Percentiles rank a stretch among this genome's conserved stretches.
These are phyloP conservation scores for Cistogaster globosa DNA, from an alignment of 2,888 invertebrate species.

Conservation along the genomic window DNA sequence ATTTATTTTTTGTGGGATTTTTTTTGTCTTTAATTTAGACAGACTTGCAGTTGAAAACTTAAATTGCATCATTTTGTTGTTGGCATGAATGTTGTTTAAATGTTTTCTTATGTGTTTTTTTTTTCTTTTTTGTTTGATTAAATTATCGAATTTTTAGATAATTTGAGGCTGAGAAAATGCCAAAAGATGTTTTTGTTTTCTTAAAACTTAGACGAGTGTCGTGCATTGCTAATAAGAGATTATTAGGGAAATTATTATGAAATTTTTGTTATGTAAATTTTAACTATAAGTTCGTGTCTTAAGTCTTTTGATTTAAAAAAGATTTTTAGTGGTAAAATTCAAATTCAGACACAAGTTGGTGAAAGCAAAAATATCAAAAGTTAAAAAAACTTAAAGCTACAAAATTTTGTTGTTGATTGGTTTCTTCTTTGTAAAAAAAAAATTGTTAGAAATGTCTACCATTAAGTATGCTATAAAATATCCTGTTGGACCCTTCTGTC, in stretches of 20 bases:
- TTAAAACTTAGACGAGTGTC: not conserved
- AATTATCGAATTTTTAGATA: constrained; percentile 11
- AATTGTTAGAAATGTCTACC: too few species aligned
- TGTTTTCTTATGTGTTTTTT: constrained; percentile 11
- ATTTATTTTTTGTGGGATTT: not conserved
- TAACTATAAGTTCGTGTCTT: constrained; percentile 77
- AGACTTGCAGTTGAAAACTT: constrained; percentile 66
- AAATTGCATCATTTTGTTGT: constrained; percentile 53
- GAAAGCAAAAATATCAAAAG: too few species aligned
- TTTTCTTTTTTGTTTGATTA: constrained; percentile 20
- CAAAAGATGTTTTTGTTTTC: constrained; percentile 14
- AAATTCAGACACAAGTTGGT: too few species aligned
- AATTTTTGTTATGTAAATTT: constrained; percentile 22
- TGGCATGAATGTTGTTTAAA: constrained; percentile 49
- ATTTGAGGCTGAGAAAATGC: constrained; percentile 24
- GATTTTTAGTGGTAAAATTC: constrained; percentile 58
- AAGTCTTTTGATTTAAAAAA: constrained; percentile 74
- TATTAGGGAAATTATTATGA: constrained; percentile 21
- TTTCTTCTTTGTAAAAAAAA: too few species aligned
- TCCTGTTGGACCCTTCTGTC: too few species aligned
- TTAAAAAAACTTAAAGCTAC: too few species aligned
- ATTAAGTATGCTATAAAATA: too few species aligned
- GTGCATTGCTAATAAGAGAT: not conserved
- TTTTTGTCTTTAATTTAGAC: constrained; percentile 51
- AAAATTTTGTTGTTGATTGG: too few species aligned